Percentiles rank a stretch among this genome's conserved stretches.
Conservation (phyloP, 1,140 invertebrate genomes). For the Popillia japonica region DNA sequence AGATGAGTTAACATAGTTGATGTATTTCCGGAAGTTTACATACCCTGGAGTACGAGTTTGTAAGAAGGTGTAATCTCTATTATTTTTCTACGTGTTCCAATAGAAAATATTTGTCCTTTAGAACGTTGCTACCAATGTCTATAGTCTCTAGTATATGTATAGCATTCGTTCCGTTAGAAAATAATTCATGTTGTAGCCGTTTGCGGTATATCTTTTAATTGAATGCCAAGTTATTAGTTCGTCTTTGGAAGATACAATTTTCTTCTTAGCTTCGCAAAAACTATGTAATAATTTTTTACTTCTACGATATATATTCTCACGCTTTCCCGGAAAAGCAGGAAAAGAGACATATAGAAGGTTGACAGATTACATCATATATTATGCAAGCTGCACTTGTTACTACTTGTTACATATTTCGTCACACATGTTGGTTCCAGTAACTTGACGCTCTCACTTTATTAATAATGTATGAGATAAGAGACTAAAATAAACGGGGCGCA, state of each 20-base stretch:
- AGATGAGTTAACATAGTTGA: not conserved
- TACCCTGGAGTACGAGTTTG: too few relatives aligned
- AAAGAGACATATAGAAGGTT: not conserved
- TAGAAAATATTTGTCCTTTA: too few relatives aligned
- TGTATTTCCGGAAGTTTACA: too few relatives aligned
- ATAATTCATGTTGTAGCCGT: too few relatives aligned
- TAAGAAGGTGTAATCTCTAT: too few relatives aligned
- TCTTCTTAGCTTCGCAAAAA: not conserved
- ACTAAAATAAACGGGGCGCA: not conserved
- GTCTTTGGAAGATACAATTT: too few relatives aligned
- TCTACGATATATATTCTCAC: not conserved
- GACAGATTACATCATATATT: conserved; percentile 26
- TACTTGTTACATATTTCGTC: conserved; percentile 23
- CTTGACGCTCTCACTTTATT: conserved; percentile 11
- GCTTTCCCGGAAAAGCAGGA: not conserved
- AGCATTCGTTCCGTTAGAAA: too few relatives aligned
- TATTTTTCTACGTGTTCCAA: too few relatives aligned
- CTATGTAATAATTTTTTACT: not conserved
- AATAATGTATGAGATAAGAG: conserved; percentile 34
- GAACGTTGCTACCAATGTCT: too few relatives aligned
- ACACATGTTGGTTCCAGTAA: conserved; percentile 17
- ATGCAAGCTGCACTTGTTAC: conserved; percentile 33
- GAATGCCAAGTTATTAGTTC: too few relatives aligned
- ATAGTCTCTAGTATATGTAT: too few relatives aligned
- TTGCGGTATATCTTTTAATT: too few relatives aligned